phyloP scores from a whole-genome alignment of 2,113 vertebrate genomes.

The Corythornis madagascariensis region DNA sequence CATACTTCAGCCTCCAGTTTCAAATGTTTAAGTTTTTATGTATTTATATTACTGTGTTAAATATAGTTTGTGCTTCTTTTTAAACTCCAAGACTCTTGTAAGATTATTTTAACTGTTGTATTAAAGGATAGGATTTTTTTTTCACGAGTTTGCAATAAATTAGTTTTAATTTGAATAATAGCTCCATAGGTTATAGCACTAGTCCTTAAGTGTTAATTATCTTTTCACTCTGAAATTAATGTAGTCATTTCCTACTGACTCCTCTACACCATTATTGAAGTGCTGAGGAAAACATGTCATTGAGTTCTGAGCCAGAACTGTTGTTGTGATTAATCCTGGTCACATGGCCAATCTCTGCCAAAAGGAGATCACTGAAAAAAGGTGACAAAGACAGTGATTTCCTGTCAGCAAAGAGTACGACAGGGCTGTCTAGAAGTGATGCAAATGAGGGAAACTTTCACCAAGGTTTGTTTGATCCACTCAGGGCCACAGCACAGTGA shows the following conservation, averaged over 20 bases:
- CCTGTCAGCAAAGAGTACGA: slow-evolving; percentile 85
- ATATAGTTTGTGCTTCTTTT: slow-evolving; percentile 47
- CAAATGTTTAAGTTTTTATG: slow-evolving; percentile 68
- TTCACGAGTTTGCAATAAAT: slow-evolving; percentile 73
- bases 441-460: slow-evolving; percentile 86
- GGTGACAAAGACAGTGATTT: slow-evolving; percentile 89
- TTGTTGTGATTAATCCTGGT: slow-evolving; percentile 84
- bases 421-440: slow-evolving; percentile 86
- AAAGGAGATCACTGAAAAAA: slow-evolving; percentile 85
- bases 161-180: slow-evolving; percentile 79
- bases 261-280: slow-evolving; percentile 76
- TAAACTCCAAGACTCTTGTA: not conserved
- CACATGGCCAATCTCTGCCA: slow-evolving; percentile 84
- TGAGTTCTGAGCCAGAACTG: slow-evolving; percentile 79
- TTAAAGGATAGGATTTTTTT: not conserved
- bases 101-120: slow-evolving; percentile 62
- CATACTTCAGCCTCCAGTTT: slow-evolving; percentile 72
- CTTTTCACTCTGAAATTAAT: slow-evolving; percentile 82
- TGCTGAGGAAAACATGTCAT: slow-evolving; percentile 82
- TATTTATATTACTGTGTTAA: slow-evolving; percentile 63
- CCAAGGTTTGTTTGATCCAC: slow-evolving; percentile 82
- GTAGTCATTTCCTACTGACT: slow-evolving; percentile 81
- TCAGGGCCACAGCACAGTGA: slow-evolving; percentile 72
- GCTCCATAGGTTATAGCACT: slow-evolving; percentile 75
- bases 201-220: slow-evolving; percentile 81